Conservation (phyloP, 2,888 invertebrate species). For the Thereva unica region DNA sequence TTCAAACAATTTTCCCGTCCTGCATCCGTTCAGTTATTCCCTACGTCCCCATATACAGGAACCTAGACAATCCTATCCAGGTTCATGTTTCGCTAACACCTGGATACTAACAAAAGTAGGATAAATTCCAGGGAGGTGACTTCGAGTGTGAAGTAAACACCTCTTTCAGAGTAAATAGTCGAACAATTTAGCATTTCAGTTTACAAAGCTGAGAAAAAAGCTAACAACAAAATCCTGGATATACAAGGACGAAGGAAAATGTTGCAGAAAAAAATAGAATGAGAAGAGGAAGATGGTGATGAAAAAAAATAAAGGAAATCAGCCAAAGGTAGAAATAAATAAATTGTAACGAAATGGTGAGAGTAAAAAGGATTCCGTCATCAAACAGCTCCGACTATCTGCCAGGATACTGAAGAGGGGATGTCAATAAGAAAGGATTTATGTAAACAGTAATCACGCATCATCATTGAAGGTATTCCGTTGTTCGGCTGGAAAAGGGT, state of each 20-base stretch:
- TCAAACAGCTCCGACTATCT: not conserved
- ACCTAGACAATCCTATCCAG: too few species aligned
- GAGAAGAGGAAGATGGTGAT: not conserved
- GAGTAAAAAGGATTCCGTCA: not conserved
- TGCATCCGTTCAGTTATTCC: conserved; percentile 1
- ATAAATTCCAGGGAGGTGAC: conserved; percentile 5
- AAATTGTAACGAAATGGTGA: conserved; percentile 17
- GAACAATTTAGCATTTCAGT: conserved; percentile 30
- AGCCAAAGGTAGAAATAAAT: conserved; percentile 22
- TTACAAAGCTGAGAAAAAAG: conserved; percentile 23
- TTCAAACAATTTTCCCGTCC: conserved; percentile 34
- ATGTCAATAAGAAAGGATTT: conserved; percentile 13
- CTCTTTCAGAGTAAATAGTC: conserved; percentile 31
- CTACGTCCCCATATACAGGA: not conserved
- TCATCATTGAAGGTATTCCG: conserved; percentile 12
- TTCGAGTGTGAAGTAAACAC: conserved; percentile 31
- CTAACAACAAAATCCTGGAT: conserved; percentile 18
- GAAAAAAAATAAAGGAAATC: conserved; percentile 14
- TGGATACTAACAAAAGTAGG: not conserved
- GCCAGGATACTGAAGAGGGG: conserved; percentile 16
- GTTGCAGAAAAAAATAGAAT: conserved; percentile 11
- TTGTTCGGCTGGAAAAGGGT: not conserved
- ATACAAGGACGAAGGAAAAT: not conserved
- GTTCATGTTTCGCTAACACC: not conserved
- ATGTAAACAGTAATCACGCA: conserved; percentile 32